Evolutionary conservation across 2,888 invertebrate species (phyloP).

Genomic region (Galerucella nymphaeae): DNA sequence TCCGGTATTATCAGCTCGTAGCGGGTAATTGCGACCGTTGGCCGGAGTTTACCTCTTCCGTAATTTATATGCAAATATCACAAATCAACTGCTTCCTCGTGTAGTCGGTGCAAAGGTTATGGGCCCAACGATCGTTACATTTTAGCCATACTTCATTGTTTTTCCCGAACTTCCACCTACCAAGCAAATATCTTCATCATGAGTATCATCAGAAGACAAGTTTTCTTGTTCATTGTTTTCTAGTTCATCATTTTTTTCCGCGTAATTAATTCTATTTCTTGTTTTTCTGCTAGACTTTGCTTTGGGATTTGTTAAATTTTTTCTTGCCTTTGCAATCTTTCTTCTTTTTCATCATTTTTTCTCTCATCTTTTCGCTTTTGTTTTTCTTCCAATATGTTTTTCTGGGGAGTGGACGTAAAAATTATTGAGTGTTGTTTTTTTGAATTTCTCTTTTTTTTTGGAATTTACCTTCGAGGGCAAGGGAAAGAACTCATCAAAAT

Average conservation of each 20-base stretch:
- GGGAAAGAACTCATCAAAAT: too few relatives aligned
- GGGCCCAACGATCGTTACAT: background rate
- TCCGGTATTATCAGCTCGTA: background rate
- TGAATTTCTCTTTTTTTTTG: too few relatives aligned
- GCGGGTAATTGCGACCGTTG: background rate
- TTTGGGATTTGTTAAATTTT: too few relatives aligned
- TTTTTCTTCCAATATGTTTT: too few relatives aligned
- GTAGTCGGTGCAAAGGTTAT: background rate
- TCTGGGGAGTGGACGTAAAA: too few relatives aligned
- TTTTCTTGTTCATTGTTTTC: slow-evolving; percentile 19
- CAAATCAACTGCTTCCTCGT: background rate
- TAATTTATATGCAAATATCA: slow-evolving; percentile 4
- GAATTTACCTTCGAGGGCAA: too few relatives aligned
- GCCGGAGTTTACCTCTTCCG: slow-evolving; percentile 5
- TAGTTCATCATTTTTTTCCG: slow-evolving; percentile 10
- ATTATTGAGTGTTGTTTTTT: too few relatives aligned
- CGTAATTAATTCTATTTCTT: slow-evolving; percentile 8
- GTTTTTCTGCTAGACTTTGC: background rate
- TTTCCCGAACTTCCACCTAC: background rate
- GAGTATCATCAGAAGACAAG: slow-evolving; percentile 5
- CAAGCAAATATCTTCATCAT: slow-evolving; percentile 12
- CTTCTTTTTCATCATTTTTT: too few relatives aligned
- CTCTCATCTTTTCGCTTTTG: too few relatives aligned
- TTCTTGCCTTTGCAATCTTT: too few relatives aligned
- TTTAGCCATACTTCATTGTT: background rate